Conservation (phyloP, 2,888 invertebrate species). For the Melikaiella ostensackeni region DNA sequence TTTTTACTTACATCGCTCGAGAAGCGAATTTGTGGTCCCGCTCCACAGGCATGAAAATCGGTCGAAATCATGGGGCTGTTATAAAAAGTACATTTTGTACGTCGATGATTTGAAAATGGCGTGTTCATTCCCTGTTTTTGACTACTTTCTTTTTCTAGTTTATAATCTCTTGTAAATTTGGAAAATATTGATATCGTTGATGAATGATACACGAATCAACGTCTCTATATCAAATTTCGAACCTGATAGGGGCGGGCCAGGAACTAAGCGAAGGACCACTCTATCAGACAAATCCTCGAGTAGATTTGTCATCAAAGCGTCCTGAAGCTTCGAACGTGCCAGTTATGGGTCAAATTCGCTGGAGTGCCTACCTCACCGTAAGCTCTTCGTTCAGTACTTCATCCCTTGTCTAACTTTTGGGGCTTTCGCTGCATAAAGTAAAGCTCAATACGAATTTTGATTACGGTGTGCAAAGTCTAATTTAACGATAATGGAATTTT, state of each 20-base stretch:
- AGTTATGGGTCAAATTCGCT: slow-evolving; percentile 68
- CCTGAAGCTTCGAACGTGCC: slow-evolving; percentile 67
- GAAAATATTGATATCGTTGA: background rate
- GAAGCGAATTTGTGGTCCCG: too few relatives aligned
- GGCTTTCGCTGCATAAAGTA: slow-evolving; percentile 38
- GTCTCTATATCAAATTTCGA: slow-evolving; percentile 11
- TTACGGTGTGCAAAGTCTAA: slow-evolving; percentile 57
- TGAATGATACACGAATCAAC: background rate
- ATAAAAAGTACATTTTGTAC: background rate
- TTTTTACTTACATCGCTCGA: too few relatives aligned
- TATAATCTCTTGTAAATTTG: background rate
- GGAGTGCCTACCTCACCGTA: slow-evolving; percentile 49
- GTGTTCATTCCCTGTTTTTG: background rate
- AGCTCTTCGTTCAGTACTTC: slow-evolving; percentile 40
- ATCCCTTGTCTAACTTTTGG: slow-evolving; percentile 45
- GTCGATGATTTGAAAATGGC: background rate
- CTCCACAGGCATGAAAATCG: too few relatives aligned
- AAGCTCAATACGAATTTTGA: slow-evolving; percentile 60
- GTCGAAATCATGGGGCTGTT: too few relatives aligned
- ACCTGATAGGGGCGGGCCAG: background rate
- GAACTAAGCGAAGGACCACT: slow-evolving; percentile 53
- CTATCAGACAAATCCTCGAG: slow-evolving; percentile 70
- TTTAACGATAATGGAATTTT: slow-evolving; percentile 34
- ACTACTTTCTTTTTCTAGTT: background rate
- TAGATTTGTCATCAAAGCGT: slow-evolving; percentile 70